Evolutionary conservation across 1,140 invertebrate genomes (phyloP), one percentile per base, ranked within the genome.

Genomic region (Drosophila subpulchrella): DNA sequence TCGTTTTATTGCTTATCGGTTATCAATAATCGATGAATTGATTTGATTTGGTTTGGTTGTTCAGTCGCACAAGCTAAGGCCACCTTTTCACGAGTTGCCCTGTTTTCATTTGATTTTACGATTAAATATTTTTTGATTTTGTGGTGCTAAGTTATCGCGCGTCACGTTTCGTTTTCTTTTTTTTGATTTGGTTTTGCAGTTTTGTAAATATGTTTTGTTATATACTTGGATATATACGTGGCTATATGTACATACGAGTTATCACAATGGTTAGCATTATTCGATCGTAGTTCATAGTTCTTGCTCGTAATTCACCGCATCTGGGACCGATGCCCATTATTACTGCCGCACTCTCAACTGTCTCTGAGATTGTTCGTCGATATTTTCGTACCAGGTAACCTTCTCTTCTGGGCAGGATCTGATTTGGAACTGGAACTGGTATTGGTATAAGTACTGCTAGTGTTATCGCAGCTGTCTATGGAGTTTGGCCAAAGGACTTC

Each of bases 1-100:
- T 75, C 68, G 46, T 20, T 20, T 80, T 71, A 75, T 66, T 81
- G 65, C 68, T 75, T 75, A 60, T 65, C 36, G 34, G 55, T 73
- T 68, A 78, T 63, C 57, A 15, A 30, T 65, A 44, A 65, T 65
- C 54, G 47, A 75, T 75, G 39, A 68, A 17, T 75, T 75, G 72
- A 34, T 75, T 65, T 48, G 12, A 36, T 67, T 65, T 60, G 58
- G 60, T 81, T 70, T 80, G 15, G 50, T 50, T 72, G 66, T 83
- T 77, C 83, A 88, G 83, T 88, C 84, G 76, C 83, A 88, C 84
- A 77, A 89, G 63, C 80, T 88, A 88, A 88, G 83, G 83, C 83
- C 83, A 84, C 83, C 73, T 63, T 66, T 68, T 81, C 53, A 66
- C 39, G 72, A 78, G 78, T 86, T 82, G 82, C 82, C 82, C 78